Conservation (phyloP, 1,140 invertebrate genomes). For the Drosophila willistoni region DNA sequence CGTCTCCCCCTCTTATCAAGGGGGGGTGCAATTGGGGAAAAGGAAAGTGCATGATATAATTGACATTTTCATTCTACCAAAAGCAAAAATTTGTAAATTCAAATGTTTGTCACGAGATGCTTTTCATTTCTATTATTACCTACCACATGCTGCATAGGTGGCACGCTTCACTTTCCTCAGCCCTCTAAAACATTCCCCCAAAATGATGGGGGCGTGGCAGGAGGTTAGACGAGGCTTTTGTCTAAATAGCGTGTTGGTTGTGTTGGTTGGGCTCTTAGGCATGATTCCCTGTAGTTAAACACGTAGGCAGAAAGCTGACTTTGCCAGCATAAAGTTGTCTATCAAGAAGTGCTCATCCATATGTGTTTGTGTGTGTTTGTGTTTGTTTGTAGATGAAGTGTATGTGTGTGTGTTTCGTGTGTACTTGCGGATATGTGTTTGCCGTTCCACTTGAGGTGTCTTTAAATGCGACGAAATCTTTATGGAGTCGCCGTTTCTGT, state of each 20-base stretch:
- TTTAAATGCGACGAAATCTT: conserved; percentile 78
- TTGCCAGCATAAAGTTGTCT: conserved; percentile 60
- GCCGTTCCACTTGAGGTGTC: conserved; percentile 78
- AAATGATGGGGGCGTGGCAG: neutral
- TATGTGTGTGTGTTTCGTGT: conserved; percentile 19
- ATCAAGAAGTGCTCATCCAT: conserved; percentile 39
- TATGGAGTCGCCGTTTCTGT: conserved; percentile 60
- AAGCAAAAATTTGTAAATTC: conserved; percentile 27
- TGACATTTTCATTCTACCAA: conserved; percentile 11
- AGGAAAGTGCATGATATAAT: conserved; percentile 8
- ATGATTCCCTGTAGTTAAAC: conserved; percentile 58
- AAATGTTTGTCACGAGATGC: conserved; percentile 27
- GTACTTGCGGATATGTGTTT: conserved; percentile 41
- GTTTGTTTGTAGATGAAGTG: conserved; percentile 15
- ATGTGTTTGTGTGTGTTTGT: conserved; percentile 28
- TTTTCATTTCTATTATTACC: conserved; percentile 52
- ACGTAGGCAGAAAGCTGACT: conserved; percentile 57
- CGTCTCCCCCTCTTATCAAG: neutral
- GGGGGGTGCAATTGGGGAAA: neutral
- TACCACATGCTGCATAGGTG: conserved; percentile 33
- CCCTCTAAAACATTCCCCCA: neutral
- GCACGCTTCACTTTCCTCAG: conserved; percentile 21
- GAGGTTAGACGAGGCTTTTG: conserved; percentile 33
- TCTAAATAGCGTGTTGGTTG: conserved; percentile 48
- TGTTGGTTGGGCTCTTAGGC: conserved; percentile 28